A percentile compares a stretch with the other conserved stretches of the same genome.
phyloP scores from a whole-genome alignment of 2,888 invertebrate species.

The Dasysyrphus albostriatus region DNA sequence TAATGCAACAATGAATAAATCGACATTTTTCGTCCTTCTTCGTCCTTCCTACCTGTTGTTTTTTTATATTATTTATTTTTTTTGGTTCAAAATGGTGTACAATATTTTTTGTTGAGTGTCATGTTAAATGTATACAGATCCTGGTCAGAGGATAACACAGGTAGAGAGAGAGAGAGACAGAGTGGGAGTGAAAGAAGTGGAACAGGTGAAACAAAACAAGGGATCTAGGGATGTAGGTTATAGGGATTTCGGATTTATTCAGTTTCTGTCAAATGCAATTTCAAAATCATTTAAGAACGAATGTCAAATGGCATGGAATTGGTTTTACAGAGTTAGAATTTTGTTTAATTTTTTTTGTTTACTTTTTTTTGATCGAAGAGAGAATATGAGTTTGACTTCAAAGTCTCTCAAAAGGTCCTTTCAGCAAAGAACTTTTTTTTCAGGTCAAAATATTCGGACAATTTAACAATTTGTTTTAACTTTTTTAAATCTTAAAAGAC shows the following conservation, averaged over 20 bases:
- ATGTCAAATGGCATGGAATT: conserved; percentile 60
- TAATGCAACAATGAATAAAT: conserved; percentile 76
- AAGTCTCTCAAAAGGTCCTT: background rate
- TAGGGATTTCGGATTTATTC: conserved; percentile 60
- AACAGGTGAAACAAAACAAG: conserved; percentile 13
- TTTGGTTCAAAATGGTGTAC: background rate
- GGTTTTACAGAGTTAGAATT: conserved; percentile 5
- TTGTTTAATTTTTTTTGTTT: background rate
- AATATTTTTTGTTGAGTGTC: conserved; percentile 41
- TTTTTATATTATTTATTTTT: conserved; percentile 3
- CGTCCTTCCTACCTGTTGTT: conserved; percentile 43
- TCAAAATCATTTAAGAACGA: conserved; percentile 55
- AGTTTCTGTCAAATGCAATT: conserved; percentile 73
- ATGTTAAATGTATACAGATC: conserved; percentile 45
- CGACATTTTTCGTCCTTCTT: conserved; percentile 56
- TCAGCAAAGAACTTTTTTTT: background rate
- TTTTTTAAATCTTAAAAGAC: background rate
- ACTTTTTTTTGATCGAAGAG: background rate
- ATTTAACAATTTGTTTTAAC: background rate
- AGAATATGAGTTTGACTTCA: background rate
- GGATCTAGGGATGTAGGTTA: conserved; percentile 68
- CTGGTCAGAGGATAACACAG: conserved; percentile 44
- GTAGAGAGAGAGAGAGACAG: background rate
- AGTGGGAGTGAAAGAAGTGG: background rate
- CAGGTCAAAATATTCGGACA: background rate